Evolutionary conservation across 1,140 invertebrate species (phyloP), one percentile per base, ranked within the genome.

Genomic region (Rhopalosiphum maidis): DNA sequence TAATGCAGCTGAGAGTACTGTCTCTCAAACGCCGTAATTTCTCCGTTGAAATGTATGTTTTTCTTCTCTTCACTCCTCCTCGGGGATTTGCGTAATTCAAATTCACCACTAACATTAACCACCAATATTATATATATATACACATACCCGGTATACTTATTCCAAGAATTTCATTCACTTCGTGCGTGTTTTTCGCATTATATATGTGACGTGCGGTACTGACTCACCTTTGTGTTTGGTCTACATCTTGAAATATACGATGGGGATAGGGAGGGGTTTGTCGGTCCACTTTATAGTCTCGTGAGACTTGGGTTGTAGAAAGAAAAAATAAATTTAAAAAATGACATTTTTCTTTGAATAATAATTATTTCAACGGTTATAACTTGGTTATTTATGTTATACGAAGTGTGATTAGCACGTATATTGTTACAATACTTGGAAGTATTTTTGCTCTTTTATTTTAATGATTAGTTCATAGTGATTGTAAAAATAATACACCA

Each of bases 21-120:
- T 88, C 87, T 88, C 87, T 88, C 87, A 88, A 88, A 51, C n/a
- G n/a, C 35, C 87, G 48, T 88, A 51, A 54, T 88, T 86, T 88
- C 46, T 35, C 21, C 48, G 87, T 88, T 88, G 41, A 88, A 88
- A 88, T 35, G 48, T 88, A 7, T 48, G 46, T 22, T 35, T 51
- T 86, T 86, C 3, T 43, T 46, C 85, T 88, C 22, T 37, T 4
- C 25, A 11, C 46, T 51, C 46, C n/a, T 48, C 87, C 87, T 9
- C 21, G 6, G 87, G 87, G 87, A 88, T 88, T 48, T 88, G 46
- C 46, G n/a, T 88, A 88, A 88, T 88, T 88, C 87, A 88, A 88
- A 88, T 88, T 35, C 48, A 88, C 87, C 48, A 54, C 86, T 22
- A 35, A 88, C 87, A 48, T 48, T 51, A 88, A 88, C 87, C 48